Percentiles rank a stretch among this genome's conserved stretches.
These are phyloP conservation scores for Chionoecetes opilio DNA, from an alignment of 1,140 invertebrate species.

Conservation along the genomic window DNA sequence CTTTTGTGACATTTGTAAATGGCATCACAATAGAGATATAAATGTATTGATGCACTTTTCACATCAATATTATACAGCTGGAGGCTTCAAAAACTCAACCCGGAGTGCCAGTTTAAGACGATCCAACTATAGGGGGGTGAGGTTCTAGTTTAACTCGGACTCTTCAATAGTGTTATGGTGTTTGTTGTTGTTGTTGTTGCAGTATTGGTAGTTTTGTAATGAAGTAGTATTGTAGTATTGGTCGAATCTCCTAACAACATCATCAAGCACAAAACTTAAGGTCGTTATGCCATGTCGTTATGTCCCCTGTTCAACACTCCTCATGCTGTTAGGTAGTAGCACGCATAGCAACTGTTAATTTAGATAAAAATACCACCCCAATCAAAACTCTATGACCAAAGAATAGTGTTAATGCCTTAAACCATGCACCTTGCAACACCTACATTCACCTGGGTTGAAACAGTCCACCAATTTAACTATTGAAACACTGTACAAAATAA, in stretches of 20 bases:
- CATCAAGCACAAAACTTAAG: constrained; percentile 53
- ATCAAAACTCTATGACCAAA: constrained; percentile 33
- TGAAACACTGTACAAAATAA: constrained; percentile 18
- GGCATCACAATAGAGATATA: too few relatives aligned
- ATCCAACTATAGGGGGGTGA: too few relatives aligned
- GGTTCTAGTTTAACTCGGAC: too few relatives aligned
- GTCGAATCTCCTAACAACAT: background rate
- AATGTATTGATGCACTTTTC: too few relatives aligned
- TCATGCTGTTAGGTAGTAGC: constrained; percentile 32
- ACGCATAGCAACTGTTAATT: constrained; percentile 32
- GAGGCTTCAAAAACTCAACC: too few relatives aligned
- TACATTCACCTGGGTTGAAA: constrained; percentile 34
- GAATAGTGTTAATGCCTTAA: constrained; percentile 39
- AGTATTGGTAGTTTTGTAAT: too few relatives aligned
- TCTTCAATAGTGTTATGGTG: too few relatives aligned
- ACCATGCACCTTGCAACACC: constrained; percentile 73
- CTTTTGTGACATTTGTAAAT: too few relatives aligned
- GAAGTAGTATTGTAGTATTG: background rate
- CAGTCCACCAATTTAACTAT: background rate
- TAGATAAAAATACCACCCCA: constrained; percentile 46
- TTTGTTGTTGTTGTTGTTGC: too few relatives aligned
- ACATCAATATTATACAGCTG: too few relatives aligned
- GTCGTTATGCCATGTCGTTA: constrained; percentile 42
- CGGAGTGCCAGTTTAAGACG: too few relatives aligned
- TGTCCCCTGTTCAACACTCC: constrained; percentile 47